Evolutionary conservation across 2,797 vertebrate genomes (phyloP).

Genomic region (Distichodus sexfasciatus): DNA sequence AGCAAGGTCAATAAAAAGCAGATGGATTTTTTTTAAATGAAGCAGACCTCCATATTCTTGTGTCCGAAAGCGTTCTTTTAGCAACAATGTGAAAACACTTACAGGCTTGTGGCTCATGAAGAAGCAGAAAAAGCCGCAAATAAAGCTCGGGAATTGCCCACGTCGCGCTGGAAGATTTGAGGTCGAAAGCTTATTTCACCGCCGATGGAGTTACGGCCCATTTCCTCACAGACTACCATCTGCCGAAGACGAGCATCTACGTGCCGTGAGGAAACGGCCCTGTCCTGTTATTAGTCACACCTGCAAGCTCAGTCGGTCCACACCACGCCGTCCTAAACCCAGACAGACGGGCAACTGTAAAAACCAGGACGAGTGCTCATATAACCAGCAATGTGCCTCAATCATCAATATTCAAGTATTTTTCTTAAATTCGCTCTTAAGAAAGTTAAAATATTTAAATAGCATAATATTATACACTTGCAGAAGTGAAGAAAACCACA

Average conservation of each 20-base stretch:
- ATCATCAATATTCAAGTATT: not conserved
- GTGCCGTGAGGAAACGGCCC: not conserved
- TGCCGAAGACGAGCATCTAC: conserved; percentile 4
- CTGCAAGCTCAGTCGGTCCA: conserved; percentile 30
- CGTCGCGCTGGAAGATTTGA: not conserved
- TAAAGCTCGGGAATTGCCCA: conserved; percentile 9
- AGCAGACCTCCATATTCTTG: conserved; percentile 48
- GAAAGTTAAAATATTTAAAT: too few relatives aligned
- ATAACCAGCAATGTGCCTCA: not conserved
- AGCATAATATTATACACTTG: too few relatives aligned
- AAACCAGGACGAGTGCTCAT: too few relatives aligned
- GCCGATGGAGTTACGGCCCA: not conserved
- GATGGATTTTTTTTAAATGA: conserved; percentile 27
- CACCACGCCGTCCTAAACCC: not conserved
- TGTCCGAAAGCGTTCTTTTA: conserved; percentile 41
- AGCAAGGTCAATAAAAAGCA: conserved; percentile 42
- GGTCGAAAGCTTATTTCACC: not conserved
- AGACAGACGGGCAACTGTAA: too few relatives aligned
- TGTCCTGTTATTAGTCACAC: conserved; percentile 33
- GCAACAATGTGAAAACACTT: conserved; percentile 51
- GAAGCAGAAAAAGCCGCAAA: conserved; percentile 3
- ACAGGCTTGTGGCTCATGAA: conserved; percentile 39
- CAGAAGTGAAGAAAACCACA: too few relatives aligned
- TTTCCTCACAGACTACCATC: conserved; percentile 1
- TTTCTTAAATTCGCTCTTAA: too few relatives aligned